A percentile compares a stretch with the other conserved stretches of the same genome.
Conservation (phyloP, 2,113 vertebrate genomes). For the Actenoides lindsayi region DNA sequence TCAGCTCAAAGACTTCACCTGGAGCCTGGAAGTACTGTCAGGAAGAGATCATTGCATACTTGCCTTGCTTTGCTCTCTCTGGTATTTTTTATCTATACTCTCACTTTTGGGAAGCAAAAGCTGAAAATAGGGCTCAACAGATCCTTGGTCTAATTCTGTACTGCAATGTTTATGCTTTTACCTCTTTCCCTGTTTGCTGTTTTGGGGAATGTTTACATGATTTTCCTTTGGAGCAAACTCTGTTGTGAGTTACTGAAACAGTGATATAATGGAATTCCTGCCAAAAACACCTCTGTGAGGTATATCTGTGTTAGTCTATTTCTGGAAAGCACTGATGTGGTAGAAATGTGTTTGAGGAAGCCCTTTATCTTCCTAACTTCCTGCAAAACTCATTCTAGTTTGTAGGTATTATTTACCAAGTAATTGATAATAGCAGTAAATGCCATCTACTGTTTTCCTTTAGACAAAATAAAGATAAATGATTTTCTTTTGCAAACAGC, state of each 20-base stretch:
- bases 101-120: background rate
- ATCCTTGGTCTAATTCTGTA: background rate
- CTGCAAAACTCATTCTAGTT: background rate
- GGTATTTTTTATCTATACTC: background rate
- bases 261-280: background rate
- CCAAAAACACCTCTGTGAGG: rapidly evolving
- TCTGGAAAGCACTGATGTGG: background rate
- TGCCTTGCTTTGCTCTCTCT: background rate
- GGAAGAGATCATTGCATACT: background rate
- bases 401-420: background rate
- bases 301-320: background rate
- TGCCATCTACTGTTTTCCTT: background rate
- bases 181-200: background rate
- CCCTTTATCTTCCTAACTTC: background rate
- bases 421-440: background rate
- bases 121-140: background rate
- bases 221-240: background rate
- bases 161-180: background rate
- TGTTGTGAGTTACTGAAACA: background rate
- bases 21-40: background rate
- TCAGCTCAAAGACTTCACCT: background rate
- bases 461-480: background rate
- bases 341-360: background rate
- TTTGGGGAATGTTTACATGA: background rate
- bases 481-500: background rate